Conservation (phyloP, 1,140 invertebrate genomes). For the Trypoxylus dichotomus region DNA sequence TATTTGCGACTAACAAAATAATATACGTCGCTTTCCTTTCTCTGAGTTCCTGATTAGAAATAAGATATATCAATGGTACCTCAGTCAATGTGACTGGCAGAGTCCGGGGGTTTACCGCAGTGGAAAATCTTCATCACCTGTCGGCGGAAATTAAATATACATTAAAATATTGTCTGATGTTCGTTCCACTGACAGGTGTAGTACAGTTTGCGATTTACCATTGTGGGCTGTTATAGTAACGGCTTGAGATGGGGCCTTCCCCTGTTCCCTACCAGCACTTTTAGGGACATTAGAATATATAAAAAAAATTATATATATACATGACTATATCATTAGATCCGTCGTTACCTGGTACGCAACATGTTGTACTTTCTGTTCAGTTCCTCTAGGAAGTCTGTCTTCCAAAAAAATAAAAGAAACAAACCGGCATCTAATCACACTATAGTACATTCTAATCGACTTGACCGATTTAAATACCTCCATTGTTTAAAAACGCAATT, state of each 20-base stretch:
- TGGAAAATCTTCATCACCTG: slow-evolving; percentile 5
- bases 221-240: slow-evolving; percentile 31
- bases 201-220: neutral
- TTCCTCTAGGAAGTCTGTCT: slow-evolving; percentile 37
- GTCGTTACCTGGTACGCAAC: neutral
- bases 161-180: neutral
- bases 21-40: slow-evolving; percentile 45
- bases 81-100: slow-evolving; percentile 35
- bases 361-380: slow-evolving; percentile 34
- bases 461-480: neutral
- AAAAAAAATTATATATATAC: slow-evolving; percentile 27
- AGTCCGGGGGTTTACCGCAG: slow-evolving; percentile 32
- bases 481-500: slow-evolving; percentile 10
- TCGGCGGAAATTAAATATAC: neutral
- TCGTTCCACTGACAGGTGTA: neutral
- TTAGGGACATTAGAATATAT: slow-evolving; percentile 35
- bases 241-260: slow-evolving; percentile 35
- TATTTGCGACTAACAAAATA: slow-evolving; percentile 36
- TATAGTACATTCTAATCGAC: neutral
- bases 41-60: slow-evolving; percentile 53
- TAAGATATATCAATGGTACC: slow-evolving; percentile 39
- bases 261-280: slow-evolving; percentile 27
- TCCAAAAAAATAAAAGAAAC: slow-evolving; percentile 27
- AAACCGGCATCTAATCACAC: neutral
- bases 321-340: slow-evolving; percentile 32